Evolutionary conservation across 2,797 vertebrate genomes (phyloP).

Genomic region (Taenioides sp.): DNA sequence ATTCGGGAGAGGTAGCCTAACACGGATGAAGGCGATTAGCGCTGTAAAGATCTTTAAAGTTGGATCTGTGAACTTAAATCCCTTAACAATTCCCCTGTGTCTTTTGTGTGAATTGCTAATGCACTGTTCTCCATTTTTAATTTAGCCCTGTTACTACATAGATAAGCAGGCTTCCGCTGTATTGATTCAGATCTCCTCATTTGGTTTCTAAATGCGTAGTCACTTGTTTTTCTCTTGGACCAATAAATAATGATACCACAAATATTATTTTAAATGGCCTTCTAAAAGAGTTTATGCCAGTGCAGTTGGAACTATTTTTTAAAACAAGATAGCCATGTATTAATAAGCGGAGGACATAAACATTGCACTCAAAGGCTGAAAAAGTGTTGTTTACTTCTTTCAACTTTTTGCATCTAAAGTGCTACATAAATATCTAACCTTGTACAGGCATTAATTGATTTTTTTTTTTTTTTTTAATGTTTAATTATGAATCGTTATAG

Average conservation of each 20-base stretch:
- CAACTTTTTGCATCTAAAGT: not conserved
- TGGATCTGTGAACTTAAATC: conserved; percentile 46
- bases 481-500: not conserved
- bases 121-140: conserved; percentile 33
- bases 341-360: too few relatives aligned
- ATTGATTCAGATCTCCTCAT: conserved; percentile 24
- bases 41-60: conserved; percentile 38
- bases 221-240: conserved; percentile 7
- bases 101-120: conserved; percentile 53
- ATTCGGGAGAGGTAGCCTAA: conserved; percentile 18
- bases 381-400: not conserved
- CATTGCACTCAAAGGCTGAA: not conserved
- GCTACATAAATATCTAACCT: not conserved
- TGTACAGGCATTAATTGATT: not conserved
- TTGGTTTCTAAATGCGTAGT: conserved; percentile 3
- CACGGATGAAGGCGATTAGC: conserved; percentile 12
- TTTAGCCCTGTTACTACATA: conserved; percentile 19
- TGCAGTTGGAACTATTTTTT: not conserved
- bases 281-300: not conserved
- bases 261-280: not conserved
- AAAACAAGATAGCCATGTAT: not conserved
- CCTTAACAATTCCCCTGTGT: conserved; percentile 44
- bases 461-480: too few relatives aligned
- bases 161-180: conserved; percentile 22
- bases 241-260: not conserved